These are phyloP conservation scores for Habrosyne pyritoides DNA, from an alignment of 2,888 invertebrate genomes.

Conservation along the genomic window DNA sequence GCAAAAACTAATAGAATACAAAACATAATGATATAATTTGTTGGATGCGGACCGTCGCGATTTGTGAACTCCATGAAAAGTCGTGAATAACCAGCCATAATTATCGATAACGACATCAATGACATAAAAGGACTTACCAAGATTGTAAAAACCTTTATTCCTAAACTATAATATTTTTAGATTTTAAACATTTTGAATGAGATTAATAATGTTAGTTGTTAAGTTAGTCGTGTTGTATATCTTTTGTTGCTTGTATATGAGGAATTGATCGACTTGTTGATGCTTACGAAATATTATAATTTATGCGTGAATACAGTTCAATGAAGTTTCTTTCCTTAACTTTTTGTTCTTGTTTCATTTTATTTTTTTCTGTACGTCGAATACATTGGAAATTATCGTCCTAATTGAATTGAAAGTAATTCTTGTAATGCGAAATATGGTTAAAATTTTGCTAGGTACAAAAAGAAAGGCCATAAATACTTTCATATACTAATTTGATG, in stretches of 20 bases:
- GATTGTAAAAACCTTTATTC: constrained; percentile 9
- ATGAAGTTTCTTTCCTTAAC: neutral
- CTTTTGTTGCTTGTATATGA: constrained; percentile 41
- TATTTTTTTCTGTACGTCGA: neutral
- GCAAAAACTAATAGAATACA: neutral
- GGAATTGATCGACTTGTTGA: constrained; percentile 42
- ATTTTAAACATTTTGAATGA: constrained; percentile 31
- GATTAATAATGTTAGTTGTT: constrained; percentile 19
- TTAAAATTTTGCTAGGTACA: too few relatives aligned
- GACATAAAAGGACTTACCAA: neutral
- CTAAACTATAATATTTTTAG: constrained; percentile 28
- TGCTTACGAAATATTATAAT: constrained; percentile 42
- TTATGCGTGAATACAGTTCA: constrained; percentile 17
- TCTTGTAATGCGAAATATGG: too few relatives aligned
- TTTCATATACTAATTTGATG: too few relatives aligned
- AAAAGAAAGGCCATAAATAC: too few relatives aligned
- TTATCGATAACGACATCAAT: neutral
- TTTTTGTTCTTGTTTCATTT: neutral
- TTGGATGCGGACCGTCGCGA: too few relatives aligned
- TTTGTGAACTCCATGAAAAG: neutral
- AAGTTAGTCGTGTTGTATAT: constrained; percentile 31
- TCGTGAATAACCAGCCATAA: neutral
- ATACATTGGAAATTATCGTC: too few relatives aligned
- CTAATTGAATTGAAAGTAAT: too few relatives aligned
- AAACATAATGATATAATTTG: too few relatives aligned